Evolutionary conservation across 2,113 vertebrate genomes (phyloP), one percentile per base, ranked within the genome.

Genomic region (Nipponia nippon): DNA sequence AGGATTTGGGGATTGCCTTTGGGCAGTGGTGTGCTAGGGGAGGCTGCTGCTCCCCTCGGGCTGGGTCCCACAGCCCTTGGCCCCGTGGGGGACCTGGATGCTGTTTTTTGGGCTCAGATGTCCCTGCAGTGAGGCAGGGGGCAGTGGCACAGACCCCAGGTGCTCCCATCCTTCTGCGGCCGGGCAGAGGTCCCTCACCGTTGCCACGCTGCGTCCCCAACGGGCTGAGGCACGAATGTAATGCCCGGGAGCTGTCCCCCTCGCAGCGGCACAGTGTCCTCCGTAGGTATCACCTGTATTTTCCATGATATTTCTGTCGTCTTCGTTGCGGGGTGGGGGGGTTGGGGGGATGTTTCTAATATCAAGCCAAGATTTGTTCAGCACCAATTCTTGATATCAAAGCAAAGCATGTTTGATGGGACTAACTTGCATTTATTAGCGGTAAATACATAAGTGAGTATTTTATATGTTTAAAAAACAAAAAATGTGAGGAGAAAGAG

Each of bases 381-480:
- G 92, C 90, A 91, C 87, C 81, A 34, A 16, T 95, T 94, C 95
- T 93, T 85, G 87, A 71, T 91, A 90, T 87, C 36, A 38, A 95
- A 93, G 91, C 65, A 78, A 91, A 93, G 89, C 86, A 87, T 83
- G 87, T 95, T 93, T 93, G 89, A 10, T 73, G 44, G 84, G 70
- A 89, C 94, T 95, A 92, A 95, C 80, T 92, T 91, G 83, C 77
- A 76, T 89, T 94, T 89, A 93, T 95, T 95, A 93, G 93, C 78
- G 13, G 83, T 87, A 94, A 97, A 81, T 81, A 91, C 83, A 26
- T 83, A 75, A 96, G 91, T 95, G 92, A 95, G 88, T 95, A 66
- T 97, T 97, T 96, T 97, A 78, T 92, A 93, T 97, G 93, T 97
- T 90, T 90, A 2, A 65, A 94, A 49, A 27, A 6, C n/a, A n/a